phyloP scores from a whole-genome alignment of 2,113 vertebrate species.

The Boulengeromyrus knoepffleri region DNA sequence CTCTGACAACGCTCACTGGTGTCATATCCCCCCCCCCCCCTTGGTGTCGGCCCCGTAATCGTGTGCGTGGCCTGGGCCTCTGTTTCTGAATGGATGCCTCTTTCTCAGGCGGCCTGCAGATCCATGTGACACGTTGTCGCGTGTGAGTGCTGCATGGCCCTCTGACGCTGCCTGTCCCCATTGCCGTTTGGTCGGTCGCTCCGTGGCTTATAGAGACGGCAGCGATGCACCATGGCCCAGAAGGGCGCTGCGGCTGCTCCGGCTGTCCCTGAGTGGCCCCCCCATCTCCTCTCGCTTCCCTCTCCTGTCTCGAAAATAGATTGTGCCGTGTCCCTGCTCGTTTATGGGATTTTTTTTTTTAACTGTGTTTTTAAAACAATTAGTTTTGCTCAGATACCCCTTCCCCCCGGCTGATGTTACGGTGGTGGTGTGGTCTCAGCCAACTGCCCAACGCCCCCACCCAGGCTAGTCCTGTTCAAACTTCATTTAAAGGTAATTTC shows the following conservation, averaged over 20 bases:
- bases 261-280: not conserved
- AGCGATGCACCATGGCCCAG: not conserved
- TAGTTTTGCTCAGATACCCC: not conserved
- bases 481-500: conserved; percentile 64
- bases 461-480: conserved; percentile 61
- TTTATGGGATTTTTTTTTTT: not conserved
- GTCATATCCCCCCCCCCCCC: not conserved
- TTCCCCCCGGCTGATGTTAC: not conserved
- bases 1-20: not conserved
- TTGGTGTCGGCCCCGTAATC: not conserved
- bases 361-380: not conserved
- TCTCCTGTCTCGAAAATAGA: not conserved
- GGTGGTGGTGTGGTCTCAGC: not conserved
- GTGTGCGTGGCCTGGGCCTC: not conserved
- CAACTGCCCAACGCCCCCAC: not conserved
- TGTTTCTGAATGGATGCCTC: not conserved
- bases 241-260: not conserved
- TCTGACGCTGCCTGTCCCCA: not conserved
- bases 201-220: not conserved
- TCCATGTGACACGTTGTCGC: not conserved
- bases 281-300: not conserved
- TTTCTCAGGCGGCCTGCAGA: not conserved
- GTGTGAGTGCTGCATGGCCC: not conserved
- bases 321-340: not conserved
- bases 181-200: not conserved